Evolutionary conservation across 2,888 invertebrate species (phyloP).

Genomic region (Calephelis perditalis): DNA sequence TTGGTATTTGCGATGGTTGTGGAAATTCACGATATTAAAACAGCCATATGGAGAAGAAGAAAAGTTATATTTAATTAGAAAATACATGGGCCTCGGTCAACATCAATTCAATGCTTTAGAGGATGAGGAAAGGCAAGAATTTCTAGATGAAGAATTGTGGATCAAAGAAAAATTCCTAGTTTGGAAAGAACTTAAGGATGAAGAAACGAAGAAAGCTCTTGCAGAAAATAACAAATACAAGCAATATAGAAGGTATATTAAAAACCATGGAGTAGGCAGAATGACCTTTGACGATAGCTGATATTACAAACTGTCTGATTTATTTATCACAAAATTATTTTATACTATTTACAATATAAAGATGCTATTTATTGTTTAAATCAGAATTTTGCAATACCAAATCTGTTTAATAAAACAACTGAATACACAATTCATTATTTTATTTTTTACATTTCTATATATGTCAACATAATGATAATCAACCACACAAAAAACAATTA

Average conservation of each 20-base stretch:
- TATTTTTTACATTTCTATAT: constrained; percentile 60
- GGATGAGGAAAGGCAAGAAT: constrained; percentile 85
- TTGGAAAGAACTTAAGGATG: constrained; percentile 91
- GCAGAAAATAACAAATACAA: constrained; percentile 93
- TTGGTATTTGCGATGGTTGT: constrained; percentile 90
- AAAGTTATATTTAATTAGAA: constrained; percentile 90
- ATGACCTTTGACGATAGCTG: constrained; percentile 94
- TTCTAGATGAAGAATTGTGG: constrained; percentile 88
- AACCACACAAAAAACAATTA: constrained; percentile 26
- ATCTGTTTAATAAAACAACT: constrained; percentile 47
- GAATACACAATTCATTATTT: constrained; percentile 67
- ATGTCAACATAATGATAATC: constrained; percentile 65
- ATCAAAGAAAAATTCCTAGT: constrained; percentile 85
- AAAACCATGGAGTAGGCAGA: constrained; percentile 91
- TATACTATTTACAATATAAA: not conserved
- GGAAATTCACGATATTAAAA: constrained; percentile 85
- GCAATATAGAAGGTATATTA: constrained; percentile 92
- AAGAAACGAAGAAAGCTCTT: constrained; percentile 89
- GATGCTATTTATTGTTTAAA: not conserved
- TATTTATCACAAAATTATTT: constrained; percentile 16
- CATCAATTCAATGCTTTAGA: constrained; percentile 86
- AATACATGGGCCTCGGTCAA: constrained; percentile 84
- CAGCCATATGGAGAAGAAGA: constrained; percentile 90
- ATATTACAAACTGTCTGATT: constrained; percentile 33
- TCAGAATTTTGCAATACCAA: not conserved